Conservation (phyloP, 92 coral and sea anemone genomes). For the Chrysogorgia sp. region DNA sequence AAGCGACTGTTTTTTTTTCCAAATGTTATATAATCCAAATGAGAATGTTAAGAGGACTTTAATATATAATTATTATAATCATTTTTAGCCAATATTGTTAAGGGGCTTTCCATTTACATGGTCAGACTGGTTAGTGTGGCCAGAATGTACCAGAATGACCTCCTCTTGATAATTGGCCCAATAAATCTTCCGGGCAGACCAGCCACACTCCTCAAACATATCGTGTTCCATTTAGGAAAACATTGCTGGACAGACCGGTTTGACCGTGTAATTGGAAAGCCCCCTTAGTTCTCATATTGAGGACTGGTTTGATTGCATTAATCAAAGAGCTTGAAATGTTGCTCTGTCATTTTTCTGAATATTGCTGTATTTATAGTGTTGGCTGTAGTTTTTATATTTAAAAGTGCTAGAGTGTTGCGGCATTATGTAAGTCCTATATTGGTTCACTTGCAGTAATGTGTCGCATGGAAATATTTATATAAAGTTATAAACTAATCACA, state of each 20-base stretch:
- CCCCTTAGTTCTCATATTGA: conserved; percentile 43
- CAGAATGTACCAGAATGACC: too few species aligned
- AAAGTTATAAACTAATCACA: not conserved
- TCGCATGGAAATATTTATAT: conserved; percentile 16
- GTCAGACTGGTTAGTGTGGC: too few species aligned
- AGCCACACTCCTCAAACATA: too few species aligned
- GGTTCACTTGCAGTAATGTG: conserved; percentile 28
- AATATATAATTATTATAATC: conserved; percentile 24
- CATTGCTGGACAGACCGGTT: too few species aligned
- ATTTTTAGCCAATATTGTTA: not conserved
- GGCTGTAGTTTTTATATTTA: conserved; percentile 36
- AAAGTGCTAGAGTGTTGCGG: conserved; percentile 22
- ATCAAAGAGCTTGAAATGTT: conserved; percentile 18
- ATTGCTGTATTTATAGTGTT: conserved; percentile 17
- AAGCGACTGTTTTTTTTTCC: not conserved
- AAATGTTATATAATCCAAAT: conserved; percentile 11
- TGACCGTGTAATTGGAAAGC: too few species aligned
- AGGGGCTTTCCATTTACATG: too few species aligned
- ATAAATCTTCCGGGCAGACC: too few species aligned
- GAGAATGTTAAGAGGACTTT: not conserved
- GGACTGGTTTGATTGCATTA: conserved; percentile 30
- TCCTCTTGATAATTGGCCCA: too few species aligned
- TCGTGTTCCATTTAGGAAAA: too few species aligned
- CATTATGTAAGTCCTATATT: conserved; percentile 24
- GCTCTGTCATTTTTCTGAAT: conserved; percentile 13